Conservation (phyloP, 2,797 vertebrate species). For the Pempheris klunzingeri region DNA sequence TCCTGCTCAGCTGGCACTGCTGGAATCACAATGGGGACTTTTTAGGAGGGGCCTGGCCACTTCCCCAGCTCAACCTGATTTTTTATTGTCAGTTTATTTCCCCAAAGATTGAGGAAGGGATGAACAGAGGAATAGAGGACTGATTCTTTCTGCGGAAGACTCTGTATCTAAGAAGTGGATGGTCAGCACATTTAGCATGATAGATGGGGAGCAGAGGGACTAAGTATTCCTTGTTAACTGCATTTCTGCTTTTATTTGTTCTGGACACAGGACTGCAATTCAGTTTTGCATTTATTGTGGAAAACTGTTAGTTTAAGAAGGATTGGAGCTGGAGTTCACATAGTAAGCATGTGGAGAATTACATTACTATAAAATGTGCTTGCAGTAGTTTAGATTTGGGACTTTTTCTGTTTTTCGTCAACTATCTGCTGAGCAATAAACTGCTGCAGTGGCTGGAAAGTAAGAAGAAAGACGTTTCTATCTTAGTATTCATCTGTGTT, state of each 20-base stretch:
- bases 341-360: background rate
- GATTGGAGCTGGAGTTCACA: background rate
- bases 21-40: background rate
- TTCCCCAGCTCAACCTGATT: constrained; percentile 22
- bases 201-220: constrained; percentile 57
- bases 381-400: background rate
- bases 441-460: constrained; percentile 8
- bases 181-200: constrained; percentile 68
- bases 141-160: constrained; percentile 22
- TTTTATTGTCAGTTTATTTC: constrained; percentile 55
- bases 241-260: constrained; percentile 32
- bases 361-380: constrained; percentile 25
- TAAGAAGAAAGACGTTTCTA: background rate
- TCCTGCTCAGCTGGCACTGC: background rate
- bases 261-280: constrained; percentile 13
- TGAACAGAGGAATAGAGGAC: background rate
- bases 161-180: constrained; percentile 27
- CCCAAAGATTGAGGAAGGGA: constrained; percentile 26
- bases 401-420: constrained; percentile 3
- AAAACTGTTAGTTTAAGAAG: constrained; percentile 25
- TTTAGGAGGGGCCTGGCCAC: constrained; percentile 26
- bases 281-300: constrained; percentile 25
- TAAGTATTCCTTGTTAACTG: constrained; percentile 40
- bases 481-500: no score
- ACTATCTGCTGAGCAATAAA: constrained; percentile 15